Percentiles rank a stretch among this genome's conserved stretches.
phyloP scores from a whole-genome alignment of 2,888 invertebrate species.

The Drosophila meridionalis region DNA sequence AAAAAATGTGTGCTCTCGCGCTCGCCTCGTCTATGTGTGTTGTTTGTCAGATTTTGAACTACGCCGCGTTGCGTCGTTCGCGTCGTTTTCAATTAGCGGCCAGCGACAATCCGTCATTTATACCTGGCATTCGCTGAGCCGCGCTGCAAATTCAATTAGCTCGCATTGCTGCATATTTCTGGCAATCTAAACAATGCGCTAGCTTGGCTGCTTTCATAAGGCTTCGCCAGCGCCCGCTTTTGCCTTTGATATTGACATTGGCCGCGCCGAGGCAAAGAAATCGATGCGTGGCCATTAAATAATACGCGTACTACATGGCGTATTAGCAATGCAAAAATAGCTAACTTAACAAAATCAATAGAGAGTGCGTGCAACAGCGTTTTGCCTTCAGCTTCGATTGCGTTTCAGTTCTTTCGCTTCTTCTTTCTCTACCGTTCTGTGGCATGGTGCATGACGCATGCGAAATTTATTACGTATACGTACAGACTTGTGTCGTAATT shows the following conservation, averaged over 20 bases:
- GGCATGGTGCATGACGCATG: constrained; percentile 57
- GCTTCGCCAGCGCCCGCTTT: constrained; percentile 54
- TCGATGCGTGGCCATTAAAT: constrained; percentile 58
- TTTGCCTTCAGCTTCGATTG: constrained; percentile 9
- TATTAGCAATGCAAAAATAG: constrained; percentile 62
- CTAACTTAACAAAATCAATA: constrained; percentile 59
- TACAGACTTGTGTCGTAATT: constrained; percentile 42
- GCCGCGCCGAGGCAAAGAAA: constrained; percentile 29
- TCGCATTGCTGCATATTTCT: constrained; percentile 25
- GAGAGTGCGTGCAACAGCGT: constrained; percentile 49
- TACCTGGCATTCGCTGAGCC: constrained; percentile 63
- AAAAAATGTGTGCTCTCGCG: constrained; percentile 31
- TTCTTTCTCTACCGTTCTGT: not conserved
- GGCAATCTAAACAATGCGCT: constrained; percentile 40
- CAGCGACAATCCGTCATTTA: constrained; percentile 69
- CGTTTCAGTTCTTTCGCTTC: constrained; percentile 10
- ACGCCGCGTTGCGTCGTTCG: constrained; percentile 69
- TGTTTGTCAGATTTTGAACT: constrained; percentile 30
- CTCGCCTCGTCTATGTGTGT: constrained; percentile 25
- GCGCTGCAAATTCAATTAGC: constrained; percentile 73
- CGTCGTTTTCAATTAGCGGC: constrained; percentile 73
- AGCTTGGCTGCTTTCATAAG: constrained; percentile 43
- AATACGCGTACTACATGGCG: constrained; percentile 52
- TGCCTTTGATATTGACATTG: constrained; percentile 78
- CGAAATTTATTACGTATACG: constrained; percentile 41